Base-by-base conservation (phyloP, 2,888 invertebrate genomes). In the Stenolophus ochropezus region DNA sequence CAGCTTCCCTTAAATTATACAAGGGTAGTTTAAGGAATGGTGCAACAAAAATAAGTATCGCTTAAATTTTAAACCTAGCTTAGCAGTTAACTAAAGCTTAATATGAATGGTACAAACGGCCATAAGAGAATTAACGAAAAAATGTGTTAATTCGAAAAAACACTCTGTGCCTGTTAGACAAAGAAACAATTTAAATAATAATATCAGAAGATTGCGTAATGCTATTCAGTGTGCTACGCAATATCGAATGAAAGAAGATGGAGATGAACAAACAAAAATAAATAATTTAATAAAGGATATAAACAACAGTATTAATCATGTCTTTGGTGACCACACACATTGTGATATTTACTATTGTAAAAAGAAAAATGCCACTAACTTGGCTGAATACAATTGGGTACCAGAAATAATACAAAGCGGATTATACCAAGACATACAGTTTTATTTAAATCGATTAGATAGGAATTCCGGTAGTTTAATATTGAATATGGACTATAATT, bases 291-390 rank as follows among this genome's bases (percentile, higher is more conserved):
- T 27, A 25, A 65, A n/a, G 20, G 77, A 77, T 42, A 77, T 77
- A n/a, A 47, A 20, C 16, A 77, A 77, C 61, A 77, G 33, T 61
- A 5, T 42, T 11, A 27, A 61, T 11, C 61, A 77, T 47, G 20
- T 77, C 4, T 77, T 77, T 21, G 77, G 77, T n/a, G 58, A 6
- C 4, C 77, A 77, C 18, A 14, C 25, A 4, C 1, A 5, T 0
- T 77, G 77, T 61, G 33, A n/a, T 18, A 18, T 4, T 25, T 76
- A 76, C 58, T 77, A 20, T 20, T 61, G 77, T 42, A 77, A 76
- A 33, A 33, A 33, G 33, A 33, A 33, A 33, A 33, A 33, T 49
- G 56, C 21, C 51, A 25, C 18, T 11, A 58, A 6, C 20, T 16
- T 1, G 33, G 14, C 5, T 33, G 33, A 65, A 16, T 33, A 65